Percentiles rank a stretch among this genome's conserved stretches.
Evolutionary conservation across 2,797 vertebrate genomes (phyloP).

Genomic region (Pseudochirops corinnae): DNA sequence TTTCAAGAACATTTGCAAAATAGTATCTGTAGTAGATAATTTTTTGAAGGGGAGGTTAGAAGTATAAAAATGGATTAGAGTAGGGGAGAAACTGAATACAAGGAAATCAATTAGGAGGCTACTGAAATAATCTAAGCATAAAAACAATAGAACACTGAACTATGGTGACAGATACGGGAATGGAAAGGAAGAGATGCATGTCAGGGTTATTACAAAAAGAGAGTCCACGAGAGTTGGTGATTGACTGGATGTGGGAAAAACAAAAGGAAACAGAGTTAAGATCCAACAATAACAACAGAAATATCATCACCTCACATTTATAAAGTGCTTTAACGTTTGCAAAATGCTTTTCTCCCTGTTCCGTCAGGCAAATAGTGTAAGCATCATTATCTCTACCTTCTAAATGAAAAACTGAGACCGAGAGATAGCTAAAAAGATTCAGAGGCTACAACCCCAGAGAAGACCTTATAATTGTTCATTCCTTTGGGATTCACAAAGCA

Average conservation of each 20-base stretch:
- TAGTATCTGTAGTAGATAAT: too few species aligned
- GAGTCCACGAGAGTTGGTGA: not conserved
- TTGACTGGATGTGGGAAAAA: not conserved
- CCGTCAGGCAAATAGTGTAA: not conserved
- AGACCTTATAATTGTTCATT: not conserved
- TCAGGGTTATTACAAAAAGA: not conserved
- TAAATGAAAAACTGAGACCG: not conserved
- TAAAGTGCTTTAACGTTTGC: not conserved
- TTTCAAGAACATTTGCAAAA: too few species aligned
- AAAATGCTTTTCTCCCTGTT: not conserved
- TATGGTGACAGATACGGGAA: not conserved
- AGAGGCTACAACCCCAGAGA: not conserved
- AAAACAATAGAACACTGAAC: not conserved
- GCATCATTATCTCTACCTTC: not conserved
- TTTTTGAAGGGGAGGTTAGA: too few species aligned
- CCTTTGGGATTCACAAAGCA: not conserved
- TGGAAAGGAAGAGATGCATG: not conserved
- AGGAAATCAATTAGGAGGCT: not conserved
- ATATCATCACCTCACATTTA: not conserved
- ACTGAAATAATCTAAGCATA: not conserved
- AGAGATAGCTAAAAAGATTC: not conserved
- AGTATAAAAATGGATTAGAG: too few species aligned
- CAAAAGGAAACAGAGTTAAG: not conserved
- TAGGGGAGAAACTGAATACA: not conserved
- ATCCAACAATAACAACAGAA: not conserved